Evolutionary conservation across 2,113 vertebrate genomes (phyloP), one percentile per base, ranked within the genome.

Genomic region (Dicentrarchus labrax): DNA sequence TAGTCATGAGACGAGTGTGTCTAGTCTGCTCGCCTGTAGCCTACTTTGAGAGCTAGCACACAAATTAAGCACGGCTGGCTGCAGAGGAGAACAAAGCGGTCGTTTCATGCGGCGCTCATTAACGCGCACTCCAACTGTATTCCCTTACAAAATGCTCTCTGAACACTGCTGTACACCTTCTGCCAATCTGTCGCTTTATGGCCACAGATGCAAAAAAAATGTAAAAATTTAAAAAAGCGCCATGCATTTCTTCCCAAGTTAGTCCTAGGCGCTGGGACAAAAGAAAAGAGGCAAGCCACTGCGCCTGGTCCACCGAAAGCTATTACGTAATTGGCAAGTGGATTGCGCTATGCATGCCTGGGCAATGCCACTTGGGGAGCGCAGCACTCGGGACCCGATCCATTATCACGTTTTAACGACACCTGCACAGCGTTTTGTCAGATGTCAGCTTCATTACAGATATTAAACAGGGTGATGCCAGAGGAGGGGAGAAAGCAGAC

Each of bases 261-360:
- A 64, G 76, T 48, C 70, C 67, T 61, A 36, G 24, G 59, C 54
- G 84, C 74, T 6, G 86, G 90, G 91, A 94, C 93, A 93, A 94
- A 92, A 89, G 90, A 88, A 90, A 73, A 80, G 62, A 88, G 85
- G 70, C 72, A 76, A 85, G 86, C 89, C 89, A 76, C 88, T 92
- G 93, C 92, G 92, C 92, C 88, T 84, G 87, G 69, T 91, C 82
- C 84, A 62, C 85, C 13, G 83, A 89, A 91, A 92, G 89, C 84
- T 95, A 95, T 95, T 94, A 95, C 94, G 94, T 95, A 94, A 95
- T 95, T 83, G 92, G 51, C 92, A 90, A 94, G 93, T 90, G 89
- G 88, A 93, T 90, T 92, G 94, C 92, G 90, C 91, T 92, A 89
- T 90, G 92, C 93, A 88, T 92, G 94, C 93, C 92, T 88, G 91